A percentile compares a stretch with the other conserved stretches of the same genome.
phyloP scores from a whole-genome alignment of 2,113 vertebrate genomes.

The Lasiurus cinereus region DNA sequence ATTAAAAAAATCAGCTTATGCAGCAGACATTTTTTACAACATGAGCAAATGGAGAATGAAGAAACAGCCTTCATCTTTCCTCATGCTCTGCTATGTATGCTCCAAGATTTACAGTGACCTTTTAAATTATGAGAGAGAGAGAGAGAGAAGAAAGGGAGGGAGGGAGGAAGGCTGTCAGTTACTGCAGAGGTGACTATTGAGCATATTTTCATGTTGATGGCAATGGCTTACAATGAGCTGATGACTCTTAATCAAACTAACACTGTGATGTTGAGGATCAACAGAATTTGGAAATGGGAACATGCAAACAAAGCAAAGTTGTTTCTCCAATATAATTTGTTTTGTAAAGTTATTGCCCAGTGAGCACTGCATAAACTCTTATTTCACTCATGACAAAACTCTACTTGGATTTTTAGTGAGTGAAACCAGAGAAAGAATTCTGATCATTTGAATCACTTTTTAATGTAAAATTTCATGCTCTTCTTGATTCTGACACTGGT shows the following conservation, averaged over 20 bases:
- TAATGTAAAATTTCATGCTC: conserved; percentile 74
- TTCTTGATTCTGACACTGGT: conserved; percentile 62
- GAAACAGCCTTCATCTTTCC: conserved; percentile 72
- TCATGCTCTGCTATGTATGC: conserved; percentile 59
- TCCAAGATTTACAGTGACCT: conserved; percentile 70
- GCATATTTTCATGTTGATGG: neutral
- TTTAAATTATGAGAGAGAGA: conserved; percentile 38
- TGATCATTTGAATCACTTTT: conserved; percentile 67
- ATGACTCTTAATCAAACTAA: conserved; percentile 6
- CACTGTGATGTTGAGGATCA: conserved; percentile 21
- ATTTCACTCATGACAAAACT: conserved; percentile 52
- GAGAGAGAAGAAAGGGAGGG: too few relatives aligned
- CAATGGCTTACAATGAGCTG: neutral
- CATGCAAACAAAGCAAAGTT: conserved; percentile 19
- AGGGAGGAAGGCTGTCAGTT: neutral
- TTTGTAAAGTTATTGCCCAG: conserved; percentile 49
- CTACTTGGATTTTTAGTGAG: conserved; percentile 52
- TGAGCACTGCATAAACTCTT: conserved; percentile 23
- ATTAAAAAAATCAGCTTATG: neutral
- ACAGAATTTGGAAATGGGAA: conserved; percentile 36
- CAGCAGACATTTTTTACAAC: conserved; percentile 45
- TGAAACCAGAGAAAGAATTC: conserved; percentile 32
- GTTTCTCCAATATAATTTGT: neutral
- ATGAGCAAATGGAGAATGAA: conserved; percentile 61
- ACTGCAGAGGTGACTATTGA: neutral